These are phyloP conservation scores for Dreissena polymorpha DNA, from an alignment of 1,140 invertebrate genomes.

Conservation along the genomic window DNA sequence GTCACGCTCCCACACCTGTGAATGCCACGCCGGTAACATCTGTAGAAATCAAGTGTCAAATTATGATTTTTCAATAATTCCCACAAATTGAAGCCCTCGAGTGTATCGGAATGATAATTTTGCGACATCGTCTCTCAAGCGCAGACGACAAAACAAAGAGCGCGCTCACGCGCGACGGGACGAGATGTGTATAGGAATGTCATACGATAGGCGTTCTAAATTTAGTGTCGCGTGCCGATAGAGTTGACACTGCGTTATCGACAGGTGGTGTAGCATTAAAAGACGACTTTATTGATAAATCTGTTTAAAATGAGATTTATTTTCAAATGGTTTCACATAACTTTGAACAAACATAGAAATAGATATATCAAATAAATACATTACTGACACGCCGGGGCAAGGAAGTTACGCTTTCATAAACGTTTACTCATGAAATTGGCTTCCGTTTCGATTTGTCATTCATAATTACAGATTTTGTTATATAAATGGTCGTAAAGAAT, in stretches of 20 bases:
- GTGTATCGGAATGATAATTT: slow-evolving; percentile 48
- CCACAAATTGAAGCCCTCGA: slow-evolving; percentile 6
- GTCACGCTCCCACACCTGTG: slow-evolving; percentile 31
- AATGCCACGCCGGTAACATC: slow-evolving; percentile 44
- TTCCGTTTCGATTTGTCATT: too few relatives aligned
- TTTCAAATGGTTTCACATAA: not conserved
- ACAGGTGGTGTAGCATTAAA: slow-evolving; percentile 30
- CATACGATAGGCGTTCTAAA: slow-evolving; percentile 18
- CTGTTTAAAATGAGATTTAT: not conserved
- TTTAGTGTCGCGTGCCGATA: slow-evolving; percentile 40
- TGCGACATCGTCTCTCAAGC: slow-evolving; percentile 25
- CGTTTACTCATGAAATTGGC: too few relatives aligned
- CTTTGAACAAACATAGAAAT: not conserved
- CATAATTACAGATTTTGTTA: too few relatives aligned
- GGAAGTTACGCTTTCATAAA: too few relatives aligned
- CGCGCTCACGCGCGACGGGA: slow-evolving; percentile 6
- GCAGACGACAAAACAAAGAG: slow-evolving; percentile 20
- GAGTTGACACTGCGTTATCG: slow-evolving; percentile 45
- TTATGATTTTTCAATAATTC: slow-evolving; percentile 49
- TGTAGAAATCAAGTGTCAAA: slow-evolving; percentile 39
- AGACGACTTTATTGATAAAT: not conserved
- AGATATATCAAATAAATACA: too few relatives aligned
- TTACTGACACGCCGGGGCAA: too few relatives aligned
- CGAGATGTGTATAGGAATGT: slow-evolving; percentile 34
- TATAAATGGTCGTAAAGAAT: too few relatives aligned